A percentile compares a stretch with the other conserved stretches of the same genome.
Conservation (phyloP, 2,113 vertebrate genomes). For the Canis aureus region DNA sequence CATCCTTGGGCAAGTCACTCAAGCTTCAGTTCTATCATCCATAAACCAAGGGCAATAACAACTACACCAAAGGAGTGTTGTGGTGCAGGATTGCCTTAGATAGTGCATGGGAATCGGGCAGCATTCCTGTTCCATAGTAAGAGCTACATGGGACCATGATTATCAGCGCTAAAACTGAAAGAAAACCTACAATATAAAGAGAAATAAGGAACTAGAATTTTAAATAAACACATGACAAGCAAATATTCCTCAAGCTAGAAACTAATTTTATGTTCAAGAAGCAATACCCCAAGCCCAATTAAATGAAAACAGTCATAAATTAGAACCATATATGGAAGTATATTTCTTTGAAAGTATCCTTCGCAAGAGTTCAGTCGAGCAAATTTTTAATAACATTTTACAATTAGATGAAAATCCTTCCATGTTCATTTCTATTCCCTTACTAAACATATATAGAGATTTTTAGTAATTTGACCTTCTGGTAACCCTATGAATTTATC, state of each 20-base stretch:
- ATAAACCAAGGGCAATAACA: not conserved
- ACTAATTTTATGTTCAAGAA: not conserved
- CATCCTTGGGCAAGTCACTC: not conserved
- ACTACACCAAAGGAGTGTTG: not conserved
- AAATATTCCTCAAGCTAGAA: slow-evolving; percentile 25
- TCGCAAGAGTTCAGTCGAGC: not conserved
- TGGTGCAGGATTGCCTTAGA: not conserved
- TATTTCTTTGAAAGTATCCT: slow-evolving; percentile 36
- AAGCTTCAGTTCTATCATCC: not conserved
- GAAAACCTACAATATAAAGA: not conserved
- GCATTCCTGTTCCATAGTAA: not conserved
- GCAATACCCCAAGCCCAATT: not conserved
- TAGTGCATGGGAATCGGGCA: not conserved
- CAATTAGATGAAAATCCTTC: slow-evolving; percentile 60
- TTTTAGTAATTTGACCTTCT: slow-evolving; percentile 25
- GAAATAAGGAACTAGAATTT: not conserved
- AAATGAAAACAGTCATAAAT: slow-evolving; percentile 34
- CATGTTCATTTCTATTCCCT: slow-evolving; percentile 24
- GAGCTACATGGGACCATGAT: not conserved
- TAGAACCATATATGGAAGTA: not conserved
- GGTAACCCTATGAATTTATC: not conserved
- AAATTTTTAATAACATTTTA: slow-evolving; percentile 60
- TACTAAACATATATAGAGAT: slow-evolving; percentile 20
- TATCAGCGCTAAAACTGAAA: not conserved
- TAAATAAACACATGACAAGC: slow-evolving; percentile 4